Evolutionary conservation across 2,113 vertebrate genomes (phyloP).

Genomic region (Catharus minimus): DNA sequence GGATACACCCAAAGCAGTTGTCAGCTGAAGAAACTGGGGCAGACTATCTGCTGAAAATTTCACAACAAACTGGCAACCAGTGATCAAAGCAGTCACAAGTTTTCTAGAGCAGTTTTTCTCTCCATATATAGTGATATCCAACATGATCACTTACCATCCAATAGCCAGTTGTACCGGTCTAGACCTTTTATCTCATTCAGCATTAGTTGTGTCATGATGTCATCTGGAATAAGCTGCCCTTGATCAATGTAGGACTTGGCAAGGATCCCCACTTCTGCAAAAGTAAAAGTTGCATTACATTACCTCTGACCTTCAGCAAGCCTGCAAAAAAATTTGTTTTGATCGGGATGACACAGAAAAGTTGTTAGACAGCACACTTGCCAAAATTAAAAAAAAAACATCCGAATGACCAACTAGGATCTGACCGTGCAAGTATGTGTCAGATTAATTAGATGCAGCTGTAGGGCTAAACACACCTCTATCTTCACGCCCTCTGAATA

Average conservation of each 20-base stretch:
- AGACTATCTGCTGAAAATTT: not conserved
- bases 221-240: constrained; percentile 92
- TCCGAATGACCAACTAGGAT: not conserved
- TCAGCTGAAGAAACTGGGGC: not conserved
- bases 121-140: not conserved
- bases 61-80: not conserved
- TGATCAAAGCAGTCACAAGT: not conserved
- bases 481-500: not conserved
- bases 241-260: constrained; percentile 94
- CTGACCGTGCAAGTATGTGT: not conserved
- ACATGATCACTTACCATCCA: constrained; percentile 83
- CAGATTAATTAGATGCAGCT: not conserved
- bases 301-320: not conserved
- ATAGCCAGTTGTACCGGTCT: constrained; percentile 80
- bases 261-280: constrained; percentile 88
- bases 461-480: not conserved
- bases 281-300: not conserved
- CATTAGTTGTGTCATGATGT: constrained; percentile 90
- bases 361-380: not conserved
- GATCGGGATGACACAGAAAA: rapidly evolving
- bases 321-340: not conserved
- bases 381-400: not conserved
- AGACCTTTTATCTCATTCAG: constrained; percentile 83
- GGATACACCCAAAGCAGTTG: not conserved
- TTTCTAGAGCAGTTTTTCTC: not conserved